Evolutionary conservation across 2,113 vertebrate species (phyloP), one percentile per base, ranked within the genome.

Genomic region (Dicrurus megarhynchus): DNA sequence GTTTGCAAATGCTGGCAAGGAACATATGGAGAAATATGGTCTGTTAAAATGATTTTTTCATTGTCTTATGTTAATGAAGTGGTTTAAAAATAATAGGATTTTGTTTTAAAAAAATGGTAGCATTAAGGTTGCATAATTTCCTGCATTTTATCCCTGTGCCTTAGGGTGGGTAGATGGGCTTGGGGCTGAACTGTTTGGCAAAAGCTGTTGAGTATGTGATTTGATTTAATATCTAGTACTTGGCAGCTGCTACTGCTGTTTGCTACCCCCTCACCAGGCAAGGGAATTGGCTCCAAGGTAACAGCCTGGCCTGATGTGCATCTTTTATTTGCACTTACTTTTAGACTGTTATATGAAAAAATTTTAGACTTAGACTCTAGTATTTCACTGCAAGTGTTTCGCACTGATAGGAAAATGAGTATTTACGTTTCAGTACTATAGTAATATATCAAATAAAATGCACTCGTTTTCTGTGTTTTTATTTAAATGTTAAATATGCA

Each of bases 11-110:
- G 99, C 99, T 60, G 99, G 99, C 81, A 98, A 91, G 96, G 99
- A 99, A 84, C 98, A 99, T 79, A 99, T 99, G 98, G 99, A 99
- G 94, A 99, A 98, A 98, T 99, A 99, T 2, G 99, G 99, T 99
- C 98, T 87, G 96, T 67, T 53, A 60, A 78, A 82, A 53, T 32
- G 23, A 23, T 55, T 30, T 86, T 80, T 56, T 71, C 27, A 42
- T 55, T 85, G 44, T 63, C 44, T 27, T 77, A 16, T 89, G 35
- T 71, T 53, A 70, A 47, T 28, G 12, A 67, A 77, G 11, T 63
- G 13, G n/a, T 47, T 81, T 56, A 0, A 44, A 91, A 73, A 44
- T 14, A 67, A 21, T 37, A 11, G 20, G 47, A 41, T 74, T 82
- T 71, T 0, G 1, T 7, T 79, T 78, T 27, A 7, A 4, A 22